A percentile compares a stretch with the other conserved stretches of the same genome.
Conservation (phyloP, 2,888 invertebrate genomes). For the Polylopha cassiicola region DNA sequence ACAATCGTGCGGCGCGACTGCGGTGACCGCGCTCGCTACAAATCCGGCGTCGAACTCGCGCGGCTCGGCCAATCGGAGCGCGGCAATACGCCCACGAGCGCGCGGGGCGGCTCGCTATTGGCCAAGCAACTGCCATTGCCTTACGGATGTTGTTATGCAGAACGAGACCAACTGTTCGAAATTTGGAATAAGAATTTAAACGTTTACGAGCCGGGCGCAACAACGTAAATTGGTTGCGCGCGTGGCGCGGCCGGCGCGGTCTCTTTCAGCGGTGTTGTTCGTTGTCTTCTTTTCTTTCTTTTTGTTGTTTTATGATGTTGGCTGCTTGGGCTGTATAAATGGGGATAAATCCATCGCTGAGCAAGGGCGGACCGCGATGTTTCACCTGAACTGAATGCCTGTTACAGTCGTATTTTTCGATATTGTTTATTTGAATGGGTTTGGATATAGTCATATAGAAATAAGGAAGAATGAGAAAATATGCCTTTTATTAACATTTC, state of each 20-base stretch:
- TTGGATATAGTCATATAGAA: too few relatives aligned
- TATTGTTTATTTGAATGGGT: conserved; percentile 14
- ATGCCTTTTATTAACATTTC: too few relatives aligned
- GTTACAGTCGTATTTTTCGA: conserved; percentile 20
- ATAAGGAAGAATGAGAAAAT: too few relatives aligned
- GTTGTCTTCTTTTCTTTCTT: conserved; percentile 49
- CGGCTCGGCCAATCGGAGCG: conserved; percentile 55
- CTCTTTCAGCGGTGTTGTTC: conserved; percentile 55
- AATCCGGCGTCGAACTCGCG: conserved; percentile 71
- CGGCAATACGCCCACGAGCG: conserved; percentile 68
- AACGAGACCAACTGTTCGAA: conserved; percentile 70
- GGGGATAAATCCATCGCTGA: too few relatives aligned
- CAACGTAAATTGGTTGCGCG: conserved; percentile 74
- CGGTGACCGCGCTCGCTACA: conserved; percentile 66
- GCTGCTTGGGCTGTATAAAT: conserved; percentile 15
- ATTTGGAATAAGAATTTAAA: conserved; percentile 71
- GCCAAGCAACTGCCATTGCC: conserved; percentile 74
- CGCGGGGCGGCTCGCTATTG: conserved; percentile 60
- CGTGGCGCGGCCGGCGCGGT: conserved; percentile 50
- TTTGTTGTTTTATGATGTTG: conserved; percentile 33
- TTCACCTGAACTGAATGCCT: conserved; percentile 21
- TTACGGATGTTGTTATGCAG: conserved; percentile 75
- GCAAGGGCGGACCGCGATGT: too few relatives aligned
- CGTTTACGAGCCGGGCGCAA: conserved; percentile 66
- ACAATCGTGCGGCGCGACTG: conserved; percentile 71